Conservation (phyloP, 2,113 vertebrate species). For the Hippolais icterina region DNA sequence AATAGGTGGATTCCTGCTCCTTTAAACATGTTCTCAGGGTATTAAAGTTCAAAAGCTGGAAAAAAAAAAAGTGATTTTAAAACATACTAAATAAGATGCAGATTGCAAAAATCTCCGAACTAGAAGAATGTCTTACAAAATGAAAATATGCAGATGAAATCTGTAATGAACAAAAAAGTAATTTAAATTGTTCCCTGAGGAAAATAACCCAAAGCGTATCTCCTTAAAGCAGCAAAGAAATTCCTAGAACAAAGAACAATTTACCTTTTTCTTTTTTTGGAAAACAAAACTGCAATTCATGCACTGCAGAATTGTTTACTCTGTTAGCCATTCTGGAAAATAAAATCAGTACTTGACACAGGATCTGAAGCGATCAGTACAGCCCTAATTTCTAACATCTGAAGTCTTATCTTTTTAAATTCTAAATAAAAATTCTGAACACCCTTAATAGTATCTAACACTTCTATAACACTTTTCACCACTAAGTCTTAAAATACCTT, state of each 20-base stretch:
- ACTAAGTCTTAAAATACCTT: neutral
- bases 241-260: neutral
- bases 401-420: neutral
- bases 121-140: neutral
- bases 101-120: constrained; percentile 10
- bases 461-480: neutral
- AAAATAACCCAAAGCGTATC: neutral
- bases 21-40: neutral
- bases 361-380: neutral
- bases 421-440: neutral
- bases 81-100: neutral
- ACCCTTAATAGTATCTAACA: neutral
- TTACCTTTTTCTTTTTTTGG: neutral
- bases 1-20: neutral
- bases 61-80: neutral
- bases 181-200: neutral
- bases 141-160: neutral
- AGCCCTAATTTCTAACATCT: neutral
- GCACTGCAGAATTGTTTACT: neutral
- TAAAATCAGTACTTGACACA: neutral
- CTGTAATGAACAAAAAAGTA: constrained; percentile 7
- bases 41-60: neutral
- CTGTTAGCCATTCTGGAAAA: neutral
- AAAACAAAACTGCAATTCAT: neutral
- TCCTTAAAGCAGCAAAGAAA: neutral